A percentile compares a stretch with the other conserved stretches of the same genome.
These are phyloP conservation scores for Vanessa atalanta DNA, from an alignment of 1,140 invertebrate species.

Conservation along the genomic window DNA sequence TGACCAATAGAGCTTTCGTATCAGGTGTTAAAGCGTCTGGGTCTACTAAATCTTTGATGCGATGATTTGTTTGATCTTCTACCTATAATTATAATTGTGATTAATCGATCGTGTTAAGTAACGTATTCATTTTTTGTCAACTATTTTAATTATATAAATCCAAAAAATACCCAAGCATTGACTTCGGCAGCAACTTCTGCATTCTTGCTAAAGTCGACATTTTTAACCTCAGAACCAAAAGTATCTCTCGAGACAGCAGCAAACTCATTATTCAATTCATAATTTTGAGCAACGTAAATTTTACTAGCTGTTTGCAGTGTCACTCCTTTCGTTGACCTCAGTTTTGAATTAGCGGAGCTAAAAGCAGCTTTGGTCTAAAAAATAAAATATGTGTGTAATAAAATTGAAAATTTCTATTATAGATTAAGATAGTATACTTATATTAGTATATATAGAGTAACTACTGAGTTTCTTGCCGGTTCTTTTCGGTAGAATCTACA, in stretches of 20 bases:
- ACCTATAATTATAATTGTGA: slow-evolving; percentile 74
- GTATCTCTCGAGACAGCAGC: slow-evolving; percentile 34
- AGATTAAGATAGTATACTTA: no score
- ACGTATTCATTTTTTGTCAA: no score
- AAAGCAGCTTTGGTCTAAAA: slow-evolving; percentile 44
- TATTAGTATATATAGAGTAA: no score
- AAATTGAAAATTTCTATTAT: no score
- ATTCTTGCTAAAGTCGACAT: slow-evolving; percentile 55
- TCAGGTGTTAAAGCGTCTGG: slow-evolving; percentile 73
- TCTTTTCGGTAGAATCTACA: no score
- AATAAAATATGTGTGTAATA: neutral
- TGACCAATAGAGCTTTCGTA: slow-evolving; percentile 84
- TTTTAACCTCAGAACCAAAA: slow-evolving; percentile 51
- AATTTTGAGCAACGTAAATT: slow-evolving; percentile 44
- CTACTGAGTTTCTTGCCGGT: no score
- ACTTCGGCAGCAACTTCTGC: slow-evolving; percentile 53
- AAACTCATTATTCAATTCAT: slow-evolving; percentile 45
- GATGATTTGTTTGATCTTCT: slow-evolving; percentile 85
- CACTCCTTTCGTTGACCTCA: slow-evolving; percentile 44
- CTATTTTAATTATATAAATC: neutral
- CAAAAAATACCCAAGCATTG: slow-evolving; percentile 79
- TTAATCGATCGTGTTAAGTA: neutral
- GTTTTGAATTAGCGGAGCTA: slow-evolving; percentile 34
- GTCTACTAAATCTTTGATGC: slow-evolving; percentile 85
- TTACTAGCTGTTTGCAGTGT: slow-evolving; percentile 45